These are phyloP conservation scores for Penelope pileata DNA, from an alignment of 2,113 vertebrate species.

Conservation along the genomic window DNA sequence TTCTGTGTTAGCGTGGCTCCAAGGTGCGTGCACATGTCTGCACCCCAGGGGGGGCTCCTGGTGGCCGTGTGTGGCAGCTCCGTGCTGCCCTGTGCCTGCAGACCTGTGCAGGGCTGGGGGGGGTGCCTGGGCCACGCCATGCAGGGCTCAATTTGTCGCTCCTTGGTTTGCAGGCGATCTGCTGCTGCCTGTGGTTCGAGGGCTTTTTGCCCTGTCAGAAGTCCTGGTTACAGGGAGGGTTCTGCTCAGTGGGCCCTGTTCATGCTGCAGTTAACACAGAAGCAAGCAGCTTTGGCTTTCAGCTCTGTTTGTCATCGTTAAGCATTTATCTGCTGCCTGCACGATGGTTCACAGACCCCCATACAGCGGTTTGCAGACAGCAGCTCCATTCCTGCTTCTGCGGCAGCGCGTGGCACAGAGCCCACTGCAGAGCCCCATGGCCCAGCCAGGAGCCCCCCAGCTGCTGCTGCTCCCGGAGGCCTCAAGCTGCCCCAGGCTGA, in stretches of 20 bases:
- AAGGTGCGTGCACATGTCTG: fast-evolving
- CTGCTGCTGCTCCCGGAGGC: fast-evolving
- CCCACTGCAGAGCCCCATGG: fast-evolving
- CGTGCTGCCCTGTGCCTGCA: background rate
- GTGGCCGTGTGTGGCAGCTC: background rate
- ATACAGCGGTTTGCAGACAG: background rate
- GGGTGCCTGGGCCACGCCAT: background rate
- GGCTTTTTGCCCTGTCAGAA: background rate
- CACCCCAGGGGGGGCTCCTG: fast-evolving
- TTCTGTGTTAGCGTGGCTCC: background rate
- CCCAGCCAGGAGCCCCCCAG: background rate
- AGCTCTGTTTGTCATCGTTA: constrained; percentile 4
- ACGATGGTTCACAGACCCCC: background rate
- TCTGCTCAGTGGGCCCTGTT: background rate
- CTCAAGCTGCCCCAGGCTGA: background rate
- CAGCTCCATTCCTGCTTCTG: background rate
- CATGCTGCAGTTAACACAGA: background rate
- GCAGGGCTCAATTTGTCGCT: background rate
- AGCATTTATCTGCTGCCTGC: background rate
- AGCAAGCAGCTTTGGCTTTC: background rate
- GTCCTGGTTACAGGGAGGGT: background rate
- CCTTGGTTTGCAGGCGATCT: background rate
- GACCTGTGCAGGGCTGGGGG: background rate
- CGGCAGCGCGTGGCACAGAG: background rate
- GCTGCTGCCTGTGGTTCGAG: background rate